Percentiles rank a stretch among this genome's conserved stretches.
Evolutionary conservation across 2,113 vertebrate species (phyloP).

Genomic region (Callopanchax toddi): DNA sequence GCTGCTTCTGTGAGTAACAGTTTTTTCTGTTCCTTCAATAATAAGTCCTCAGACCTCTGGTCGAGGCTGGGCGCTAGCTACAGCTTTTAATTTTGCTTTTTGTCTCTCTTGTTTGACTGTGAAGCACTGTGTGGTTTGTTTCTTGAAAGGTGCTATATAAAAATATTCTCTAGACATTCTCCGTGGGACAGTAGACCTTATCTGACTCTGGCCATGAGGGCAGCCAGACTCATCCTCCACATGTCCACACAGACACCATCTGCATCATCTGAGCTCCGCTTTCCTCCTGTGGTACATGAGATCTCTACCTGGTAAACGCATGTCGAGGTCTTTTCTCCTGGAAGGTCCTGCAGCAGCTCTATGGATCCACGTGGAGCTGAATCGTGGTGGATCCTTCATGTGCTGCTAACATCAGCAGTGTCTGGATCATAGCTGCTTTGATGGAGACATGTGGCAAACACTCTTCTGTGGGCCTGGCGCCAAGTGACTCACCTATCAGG

Average conservation of each 20-base stretch:
- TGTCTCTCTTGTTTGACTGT: too few relatives aligned
- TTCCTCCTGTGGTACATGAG: constrained; percentile 22
- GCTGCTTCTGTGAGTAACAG: too few relatives aligned
- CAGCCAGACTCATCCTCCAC: constrained; percentile 31
- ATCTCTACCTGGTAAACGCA: constrained; percentile 30
- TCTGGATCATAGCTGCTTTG: constrained; percentile 47
- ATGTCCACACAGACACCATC: constrained; percentile 64
- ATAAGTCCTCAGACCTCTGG: too few relatives aligned
- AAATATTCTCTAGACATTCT: too few relatives aligned
- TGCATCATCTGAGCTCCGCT: constrained; percentile 40
- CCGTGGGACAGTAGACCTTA: too few relatives aligned
- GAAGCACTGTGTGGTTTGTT: too few relatives aligned
- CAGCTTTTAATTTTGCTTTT: too few relatives aligned
- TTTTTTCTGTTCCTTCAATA: too few relatives aligned
- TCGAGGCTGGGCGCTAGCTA: too few relatives aligned
- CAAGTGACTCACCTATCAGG: constrained; percentile 79
- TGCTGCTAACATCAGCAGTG: constrained; percentile 47
- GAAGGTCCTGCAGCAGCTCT: constrained; percentile 17
- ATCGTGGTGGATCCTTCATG: constrained; percentile 16
- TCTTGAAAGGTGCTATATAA: too few relatives aligned
- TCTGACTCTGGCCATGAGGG: constrained; percentile 31
- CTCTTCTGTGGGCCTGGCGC: constrained; percentile 49
- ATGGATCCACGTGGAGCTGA: constrained; percentile 20
- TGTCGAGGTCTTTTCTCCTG: constrained; percentile 31
- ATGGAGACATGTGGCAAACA: constrained; percentile 62